Evolutionary conservation across 2,888 invertebrate species (phyloP).

Genomic region (Clitarchus hookeri): DNA sequence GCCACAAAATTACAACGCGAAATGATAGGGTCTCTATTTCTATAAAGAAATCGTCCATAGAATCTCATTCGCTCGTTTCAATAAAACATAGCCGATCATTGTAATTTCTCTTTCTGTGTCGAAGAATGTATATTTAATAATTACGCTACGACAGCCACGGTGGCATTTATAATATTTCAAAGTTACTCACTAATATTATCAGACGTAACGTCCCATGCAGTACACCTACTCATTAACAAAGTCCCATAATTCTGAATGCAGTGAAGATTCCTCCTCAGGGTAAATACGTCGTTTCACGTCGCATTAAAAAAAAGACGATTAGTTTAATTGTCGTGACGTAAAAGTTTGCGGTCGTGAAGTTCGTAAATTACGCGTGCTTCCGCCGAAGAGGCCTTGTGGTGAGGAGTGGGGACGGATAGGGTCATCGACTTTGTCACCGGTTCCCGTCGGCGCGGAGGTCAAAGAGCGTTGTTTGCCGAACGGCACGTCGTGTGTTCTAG

Average conservation of each 20-base stretch:
- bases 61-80: too few species aligned
- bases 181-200: not conserved
- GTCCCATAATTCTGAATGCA: not conserved
- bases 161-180: not conserved
- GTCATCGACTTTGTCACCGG: not conserved
- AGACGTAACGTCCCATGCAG: too few species aligned
- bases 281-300: not conserved
- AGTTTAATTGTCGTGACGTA: not conserved
- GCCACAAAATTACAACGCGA: too few species aligned
- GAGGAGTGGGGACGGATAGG: not conserved
- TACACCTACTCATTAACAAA: not conserved
- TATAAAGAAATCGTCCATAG: too few species aligned
- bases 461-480: too few species aligned
- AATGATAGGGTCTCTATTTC: too few species aligned
- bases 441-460: not conserved
- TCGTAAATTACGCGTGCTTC: not conserved
- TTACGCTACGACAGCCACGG: not conserved
- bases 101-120: too few species aligned
- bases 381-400: not conserved
- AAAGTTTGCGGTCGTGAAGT: not conserved
- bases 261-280: not conserved
- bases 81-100: too few species aligned
- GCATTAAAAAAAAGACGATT: not conserved
- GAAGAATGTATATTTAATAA: too few species aligned
- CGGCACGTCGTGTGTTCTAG: too few species aligned